Conservation (phyloP, 2,888 invertebrate genomes). For the Adineta ricciae region DNA sequence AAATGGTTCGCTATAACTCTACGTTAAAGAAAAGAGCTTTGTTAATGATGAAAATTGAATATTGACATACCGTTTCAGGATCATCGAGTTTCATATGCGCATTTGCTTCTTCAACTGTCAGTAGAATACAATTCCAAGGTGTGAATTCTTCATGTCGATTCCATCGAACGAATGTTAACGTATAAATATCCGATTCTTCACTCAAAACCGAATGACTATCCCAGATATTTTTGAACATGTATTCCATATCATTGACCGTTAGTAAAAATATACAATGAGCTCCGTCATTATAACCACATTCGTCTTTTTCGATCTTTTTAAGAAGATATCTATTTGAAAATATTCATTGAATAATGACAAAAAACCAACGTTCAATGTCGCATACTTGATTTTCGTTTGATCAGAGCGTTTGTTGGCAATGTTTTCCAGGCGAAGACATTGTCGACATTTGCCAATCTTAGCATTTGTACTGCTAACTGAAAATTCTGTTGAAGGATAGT, state of each 20-base stretch:
- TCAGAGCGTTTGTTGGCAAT: conserved; percentile 49
- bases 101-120: conserved; percentile 71
- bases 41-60: background rate
- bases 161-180: conserved; percentile 70
- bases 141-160: conserved; percentile 69
- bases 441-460: conserved; percentile 53
- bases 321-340: conserved; percentile 57
- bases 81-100: conserved; percentile 60
- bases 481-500: conserved; percentile 49
- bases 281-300: conserved; percentile 62
- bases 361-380: background rate
- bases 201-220: conserved; percentile 73
- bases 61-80: conserved; percentile 18
- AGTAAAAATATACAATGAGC: conserved; percentile 65
- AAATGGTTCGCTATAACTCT: conserved; percentile 33
- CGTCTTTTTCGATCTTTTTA: conserved; percentile 65
- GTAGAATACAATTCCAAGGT: conserved; percentile 83
- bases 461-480: conserved; percentile 46
- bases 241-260: conserved; percentile 66
- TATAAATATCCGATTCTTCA: conserved; percentile 64
- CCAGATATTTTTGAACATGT: conserved; percentile 77
- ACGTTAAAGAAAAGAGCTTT: background rate
- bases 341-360: no score
- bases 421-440: conserved; percentile 49
- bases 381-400: conserved; percentile 45